Conservation (phyloP, 2,113 vertebrate species). For the Egretta garzetta region DNA sequence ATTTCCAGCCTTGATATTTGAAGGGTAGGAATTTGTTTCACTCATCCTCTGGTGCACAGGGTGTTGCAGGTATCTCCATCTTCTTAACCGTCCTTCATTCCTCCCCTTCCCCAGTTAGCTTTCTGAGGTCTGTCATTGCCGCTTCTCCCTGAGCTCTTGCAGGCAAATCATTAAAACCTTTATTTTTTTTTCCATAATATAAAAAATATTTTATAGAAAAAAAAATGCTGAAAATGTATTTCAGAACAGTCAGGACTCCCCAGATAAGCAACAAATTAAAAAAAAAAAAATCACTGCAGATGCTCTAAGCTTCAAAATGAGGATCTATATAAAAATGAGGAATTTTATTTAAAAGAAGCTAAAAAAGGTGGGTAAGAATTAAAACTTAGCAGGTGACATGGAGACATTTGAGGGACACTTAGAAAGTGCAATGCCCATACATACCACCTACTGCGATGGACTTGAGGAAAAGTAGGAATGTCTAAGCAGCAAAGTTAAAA, state of each 20-base stretch:
- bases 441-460: fast-evolving
- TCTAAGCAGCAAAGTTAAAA: not conserved
- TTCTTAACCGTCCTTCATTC: not conserved
- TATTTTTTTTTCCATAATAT: fast-evolving
- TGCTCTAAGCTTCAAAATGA: not conserved
- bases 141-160: not conserved
- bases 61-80: not conserved
- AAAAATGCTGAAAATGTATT: not conserved
- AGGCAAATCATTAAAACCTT: not conserved
- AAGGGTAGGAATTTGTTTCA: not conserved
- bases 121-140: not conserved
- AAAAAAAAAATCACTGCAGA: not conserved
- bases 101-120: not conserved
- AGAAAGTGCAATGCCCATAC: fast-evolving
- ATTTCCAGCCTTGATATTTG: not conserved
- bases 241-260: not conserved
- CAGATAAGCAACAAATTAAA: not conserved
- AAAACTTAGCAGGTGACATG: not conserved
- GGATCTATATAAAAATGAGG: not conserved
- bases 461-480: not conserved
- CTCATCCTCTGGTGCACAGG: not conserved
- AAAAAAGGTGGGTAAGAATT: not conserved
- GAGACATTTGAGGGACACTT: not conserved
- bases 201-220: not conserved
- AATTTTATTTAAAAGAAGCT: not conserved